Evolutionary conservation across 2,888 invertebrate species (phyloP).

Genomic region (Campopleginae sp.): DNA sequence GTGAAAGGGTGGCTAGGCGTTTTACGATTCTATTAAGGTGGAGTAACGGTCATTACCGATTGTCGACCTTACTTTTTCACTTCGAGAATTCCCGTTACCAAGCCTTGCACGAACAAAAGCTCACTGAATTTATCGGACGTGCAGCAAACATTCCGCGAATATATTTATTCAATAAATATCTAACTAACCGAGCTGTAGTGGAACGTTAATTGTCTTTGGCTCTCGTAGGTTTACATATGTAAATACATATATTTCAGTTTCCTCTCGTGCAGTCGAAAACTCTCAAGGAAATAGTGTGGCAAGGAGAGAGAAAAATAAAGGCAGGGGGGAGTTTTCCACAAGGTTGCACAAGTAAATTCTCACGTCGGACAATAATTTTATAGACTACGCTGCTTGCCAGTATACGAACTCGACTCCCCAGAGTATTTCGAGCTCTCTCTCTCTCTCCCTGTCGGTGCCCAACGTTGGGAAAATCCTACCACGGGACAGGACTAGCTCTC

Average conservation of each 20-base stretch:
- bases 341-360: conserved; percentile 62
- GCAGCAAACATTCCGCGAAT: conserved; percentile 30
- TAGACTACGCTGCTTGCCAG: conserved; percentile 57
- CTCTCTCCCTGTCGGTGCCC: conserved; percentile 34
- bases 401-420: conserved; percentile 49
- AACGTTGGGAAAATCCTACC: conserved; percentile 48
- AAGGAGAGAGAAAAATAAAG: conserved; percentile 14
- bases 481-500: conserved; percentile 31
- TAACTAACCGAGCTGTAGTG: conserved; percentile 26
- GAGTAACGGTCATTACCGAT: conserved; percentile 70
- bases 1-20: conserved; percentile 57
- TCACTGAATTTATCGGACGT: conserved; percentile 48
- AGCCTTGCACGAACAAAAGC: conserved; percentile 34
- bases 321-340: conserved; percentile 17
- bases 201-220: conserved; percentile 56
- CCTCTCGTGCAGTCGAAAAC: conserved; percentile 3
- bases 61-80: conserved; percentile 60
- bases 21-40: conserved; percentile 66
- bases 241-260: conserved; percentile 35
- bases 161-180: conserved; percentile 30
- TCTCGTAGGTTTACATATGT: conserved; percentile 29
- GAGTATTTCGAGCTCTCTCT: conserved; percentile 46
- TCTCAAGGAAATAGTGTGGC: background rate
- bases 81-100: background rate
- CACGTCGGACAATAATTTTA: conserved; percentile 70